Conservation (phyloP, 2,113 vertebrate species). For the Himantopus leucocephalus region DNA sequence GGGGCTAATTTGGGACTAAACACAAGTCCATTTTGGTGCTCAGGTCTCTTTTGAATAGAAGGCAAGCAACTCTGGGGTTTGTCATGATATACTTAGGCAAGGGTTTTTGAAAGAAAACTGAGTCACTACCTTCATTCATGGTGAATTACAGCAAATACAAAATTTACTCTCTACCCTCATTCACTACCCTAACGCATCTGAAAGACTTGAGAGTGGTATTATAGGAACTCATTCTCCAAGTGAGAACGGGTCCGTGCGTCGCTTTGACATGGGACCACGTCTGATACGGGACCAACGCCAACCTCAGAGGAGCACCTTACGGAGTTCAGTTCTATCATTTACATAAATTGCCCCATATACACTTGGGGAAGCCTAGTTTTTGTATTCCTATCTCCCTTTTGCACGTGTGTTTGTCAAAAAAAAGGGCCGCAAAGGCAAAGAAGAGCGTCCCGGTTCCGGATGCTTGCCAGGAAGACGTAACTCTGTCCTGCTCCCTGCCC, state of each 20-base stretch:
- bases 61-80: neutral
- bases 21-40: neutral
- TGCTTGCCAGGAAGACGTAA: neutral
- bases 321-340: fast-evolving
- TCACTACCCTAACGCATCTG: neutral
- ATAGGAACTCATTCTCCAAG: neutral
- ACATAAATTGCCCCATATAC: neutral
- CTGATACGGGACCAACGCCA: neutral
- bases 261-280: fast-evolving
- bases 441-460: neutral
- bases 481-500: neutral
- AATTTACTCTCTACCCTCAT: neutral
- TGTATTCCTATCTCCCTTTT: neutral
- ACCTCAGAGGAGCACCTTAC: neutral
- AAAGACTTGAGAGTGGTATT: neutral
- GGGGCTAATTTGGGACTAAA: neutral
- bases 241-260: neutral
- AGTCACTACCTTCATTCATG: neutral
- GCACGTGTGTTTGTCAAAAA: neutral
- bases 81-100: neutral
- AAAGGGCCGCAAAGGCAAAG: neutral
- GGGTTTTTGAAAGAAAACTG: neutral
- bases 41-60: neutral
- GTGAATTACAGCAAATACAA: neutral
- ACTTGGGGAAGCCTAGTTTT: neutral